Evolutionary conservation across 2,113 vertebrate species (phyloP), one percentile per base, ranked within the genome.

Genomic region (Tachycineta bicolor): DNA sequence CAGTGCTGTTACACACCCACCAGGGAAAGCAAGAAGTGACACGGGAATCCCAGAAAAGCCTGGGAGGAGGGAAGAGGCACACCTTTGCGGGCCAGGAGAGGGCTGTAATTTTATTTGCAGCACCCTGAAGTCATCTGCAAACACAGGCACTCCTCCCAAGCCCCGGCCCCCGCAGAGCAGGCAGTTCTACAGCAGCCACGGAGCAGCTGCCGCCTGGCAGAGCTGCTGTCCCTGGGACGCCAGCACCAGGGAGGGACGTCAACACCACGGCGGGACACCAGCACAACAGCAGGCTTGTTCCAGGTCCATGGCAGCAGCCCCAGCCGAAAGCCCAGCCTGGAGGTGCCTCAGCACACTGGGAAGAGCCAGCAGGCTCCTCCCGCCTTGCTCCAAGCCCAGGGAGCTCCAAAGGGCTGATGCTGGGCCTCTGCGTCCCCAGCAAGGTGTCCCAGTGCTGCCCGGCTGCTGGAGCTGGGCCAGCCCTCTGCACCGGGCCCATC

Each of bases 41-140:
- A 17, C 0, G 0, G 83, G 59, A 87, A 95, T 95, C 63, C 85
- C 16, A 3, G 82, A 86, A 86, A 74, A 64, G 3, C 43, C 44
- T 46, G 55, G 37, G 41, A 0, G 17, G 79, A 96, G 88, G 83
- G 55, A 95, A 90, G 71, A 96, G 83, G 83, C 50, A 18, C 37
- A 58, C 55, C 71, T 86, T 46, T 71, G 64, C 88, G 80, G 68
- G 43, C 75, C 71, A 87, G 62, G 37, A 90, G 50, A 63, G 8
- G 50, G 44, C 71, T 74, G 43, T 50, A 29, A 67, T 55, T 97
- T 96, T 97, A 97, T 96, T 97, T 94, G 76, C 60, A 58, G 95
- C 73, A 58, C 68, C 29, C 90, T 94, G 84, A 91, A 91, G 83
- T 94, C 95, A 90, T 95, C 73, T 49, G 64, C 88, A 71, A 62